Conservation (phyloP, 2,113 vertebrate genomes). For the Patagioenas fasciata region DNA sequence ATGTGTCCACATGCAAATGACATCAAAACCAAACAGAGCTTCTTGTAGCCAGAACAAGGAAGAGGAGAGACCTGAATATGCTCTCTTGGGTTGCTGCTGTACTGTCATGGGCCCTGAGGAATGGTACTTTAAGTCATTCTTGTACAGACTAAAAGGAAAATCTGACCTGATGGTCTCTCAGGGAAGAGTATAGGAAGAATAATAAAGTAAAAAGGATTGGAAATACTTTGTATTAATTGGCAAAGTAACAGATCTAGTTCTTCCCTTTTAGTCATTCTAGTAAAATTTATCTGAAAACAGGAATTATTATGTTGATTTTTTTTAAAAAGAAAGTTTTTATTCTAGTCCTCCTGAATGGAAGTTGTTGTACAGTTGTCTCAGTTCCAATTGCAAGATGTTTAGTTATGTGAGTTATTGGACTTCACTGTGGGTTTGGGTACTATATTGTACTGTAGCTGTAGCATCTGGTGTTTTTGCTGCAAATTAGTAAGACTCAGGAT, state of each 20-base stretch:
- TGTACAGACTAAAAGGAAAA: background rate
- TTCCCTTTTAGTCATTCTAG: background rate
- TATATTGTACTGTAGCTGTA: background rate
- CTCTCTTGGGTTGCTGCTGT: background rate
- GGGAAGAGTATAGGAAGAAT: background rate
- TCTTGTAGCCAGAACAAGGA: background rate
- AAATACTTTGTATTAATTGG: background rate
- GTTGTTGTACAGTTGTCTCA: background rate
- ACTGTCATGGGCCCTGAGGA: background rate
- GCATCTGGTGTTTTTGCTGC: background rate
- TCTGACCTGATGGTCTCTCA: background rate
- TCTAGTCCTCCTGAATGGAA: background rate
- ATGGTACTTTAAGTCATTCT: background rate
- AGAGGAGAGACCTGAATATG: background rate
- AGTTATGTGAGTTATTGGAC: background rate
- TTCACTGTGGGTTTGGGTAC: background rate
- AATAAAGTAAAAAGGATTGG: background rate
- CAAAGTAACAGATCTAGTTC: background rate
- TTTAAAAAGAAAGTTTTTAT: background rate
- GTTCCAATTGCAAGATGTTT: background rate
- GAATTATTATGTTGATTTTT: background rate
- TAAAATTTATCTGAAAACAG: background rate
- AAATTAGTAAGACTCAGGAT: background rate
- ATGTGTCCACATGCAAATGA: background rate
- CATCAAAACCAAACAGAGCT: background rate